Evolutionary conservation across 2,797 vertebrate species (phyloP).

Genomic region (Ciconia nigra): DNA sequence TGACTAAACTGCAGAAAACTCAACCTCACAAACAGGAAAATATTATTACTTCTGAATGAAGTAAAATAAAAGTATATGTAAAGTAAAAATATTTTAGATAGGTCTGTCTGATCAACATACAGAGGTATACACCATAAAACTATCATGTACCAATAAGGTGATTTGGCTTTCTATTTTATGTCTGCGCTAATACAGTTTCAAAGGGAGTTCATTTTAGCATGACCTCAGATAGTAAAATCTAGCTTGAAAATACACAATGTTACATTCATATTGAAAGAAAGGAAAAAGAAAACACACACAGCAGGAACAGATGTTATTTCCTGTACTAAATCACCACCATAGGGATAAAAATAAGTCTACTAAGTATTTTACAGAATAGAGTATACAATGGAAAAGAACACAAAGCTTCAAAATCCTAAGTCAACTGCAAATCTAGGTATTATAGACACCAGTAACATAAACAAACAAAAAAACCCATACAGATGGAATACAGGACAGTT

Average conservation of each 20-base stretch:
- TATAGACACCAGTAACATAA: background rate
- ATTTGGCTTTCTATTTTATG: background rate
- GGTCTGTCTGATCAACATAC: background rate
- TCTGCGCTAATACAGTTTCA: background rate
- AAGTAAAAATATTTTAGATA: background rate
- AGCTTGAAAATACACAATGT: slow-evolving; percentile 19
- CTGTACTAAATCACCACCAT: background rate
- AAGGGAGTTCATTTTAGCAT: background rate
- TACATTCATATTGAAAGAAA: slow-evolving; percentile 8
- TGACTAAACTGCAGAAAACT: background rate
- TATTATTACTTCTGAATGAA: background rate
- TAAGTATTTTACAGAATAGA: background rate
- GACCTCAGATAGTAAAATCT: background rate
- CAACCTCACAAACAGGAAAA: background rate
- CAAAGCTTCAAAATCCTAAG: background rate
- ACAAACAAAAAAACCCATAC: background rate
- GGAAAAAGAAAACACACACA: background rate
- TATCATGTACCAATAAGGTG: background rate
- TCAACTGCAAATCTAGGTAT: background rate
- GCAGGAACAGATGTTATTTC: slow-evolving; percentile 47
- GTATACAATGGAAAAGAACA: background rate
- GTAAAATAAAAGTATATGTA: background rate
- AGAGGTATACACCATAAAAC: background rate
- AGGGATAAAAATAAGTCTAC: slow-evolving; percentile 17
- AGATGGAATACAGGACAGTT: background rate